Evolutionary conservation across 2,797 vertebrate genomes (phyloP).

Genomic region (Muscicapa striata): DNA sequence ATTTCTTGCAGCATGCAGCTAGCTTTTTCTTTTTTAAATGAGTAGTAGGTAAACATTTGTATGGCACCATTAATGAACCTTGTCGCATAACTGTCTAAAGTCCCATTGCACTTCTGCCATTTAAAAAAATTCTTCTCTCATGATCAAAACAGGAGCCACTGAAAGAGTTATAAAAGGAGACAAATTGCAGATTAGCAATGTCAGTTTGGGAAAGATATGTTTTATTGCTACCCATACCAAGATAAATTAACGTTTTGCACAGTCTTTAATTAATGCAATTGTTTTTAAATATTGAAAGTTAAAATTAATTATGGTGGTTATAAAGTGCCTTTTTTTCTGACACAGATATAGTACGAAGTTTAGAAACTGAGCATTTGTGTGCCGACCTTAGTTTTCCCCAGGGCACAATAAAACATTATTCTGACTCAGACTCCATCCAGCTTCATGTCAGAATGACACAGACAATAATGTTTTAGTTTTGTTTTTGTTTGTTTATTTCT

Average conservation of each 20-base stretch:
- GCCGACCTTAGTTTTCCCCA: neutral
- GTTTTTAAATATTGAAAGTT: neutral
- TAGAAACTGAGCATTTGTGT: neutral
- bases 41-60: neutral
- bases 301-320: neutral
- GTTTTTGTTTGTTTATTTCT: neutral
- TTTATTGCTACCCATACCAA: neutral
- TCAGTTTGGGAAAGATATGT: neutral
- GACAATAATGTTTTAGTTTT: neutral
- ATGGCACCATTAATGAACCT: neutral
- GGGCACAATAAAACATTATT: neutral
- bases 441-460: neutral
- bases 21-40: neutral
- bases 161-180: neutral
- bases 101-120: neutral
- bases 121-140: neutral
- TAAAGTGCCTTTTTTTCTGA: neutral
- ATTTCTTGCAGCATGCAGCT: neutral
- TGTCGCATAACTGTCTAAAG: neutral
- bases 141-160: neutral
- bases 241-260: neutral
- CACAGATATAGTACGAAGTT: neutral
- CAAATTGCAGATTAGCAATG: neutral
- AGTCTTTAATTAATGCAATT: neutral
- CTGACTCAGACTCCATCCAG: neutral